Percentiles rank a stretch among this genome's conserved stretches.
Evolutionary conservation across 2,888 invertebrate genomes (phyloP).

Genomic region (Quadroppia sp.): DNA sequence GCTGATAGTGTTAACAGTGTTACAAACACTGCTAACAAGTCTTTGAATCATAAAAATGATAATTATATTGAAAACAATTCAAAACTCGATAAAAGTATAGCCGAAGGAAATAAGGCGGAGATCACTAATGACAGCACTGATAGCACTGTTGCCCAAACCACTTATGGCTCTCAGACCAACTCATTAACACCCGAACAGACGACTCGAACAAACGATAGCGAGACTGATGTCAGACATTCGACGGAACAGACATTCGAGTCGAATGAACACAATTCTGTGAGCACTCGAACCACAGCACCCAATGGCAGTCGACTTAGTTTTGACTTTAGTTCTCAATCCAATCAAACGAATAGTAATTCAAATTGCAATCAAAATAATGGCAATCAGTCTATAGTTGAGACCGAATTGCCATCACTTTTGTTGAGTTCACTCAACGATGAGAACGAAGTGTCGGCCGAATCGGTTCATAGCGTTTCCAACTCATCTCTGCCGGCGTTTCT

Average conservation of each 20-base stretch:
- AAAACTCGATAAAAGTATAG: slow-evolving; percentile 8
- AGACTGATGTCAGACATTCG: neutral
- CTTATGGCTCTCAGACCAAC: neutral
- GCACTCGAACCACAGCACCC: neutral
- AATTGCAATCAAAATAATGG: neutral
- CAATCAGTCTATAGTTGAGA: slow-evolving; percentile 1
- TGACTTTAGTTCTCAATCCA: neutral
- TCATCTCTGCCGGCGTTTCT: slow-evolving; percentile 36
- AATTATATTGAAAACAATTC: slow-evolving; percentile 24
- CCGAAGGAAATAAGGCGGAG: slow-evolving; percentile 24
- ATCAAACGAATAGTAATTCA: slow-evolving; percentile 5
- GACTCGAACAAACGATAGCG: neutral
- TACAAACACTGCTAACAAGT: neutral
- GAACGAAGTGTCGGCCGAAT: slow-evolving; percentile 33
- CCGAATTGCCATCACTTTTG: slow-evolving; percentile 30
- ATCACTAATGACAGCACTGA: neutral
- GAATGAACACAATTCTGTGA: neutral
- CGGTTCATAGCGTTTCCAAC: slow-evolving; percentile 38
- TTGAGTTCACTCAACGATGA: slow-evolving; percentile 32
- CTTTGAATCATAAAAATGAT: slow-evolving; percentile 27
- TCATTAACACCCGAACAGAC: neutral
- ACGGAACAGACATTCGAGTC: neutral
- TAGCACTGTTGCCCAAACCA: neutral
- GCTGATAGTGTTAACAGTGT: neutral
- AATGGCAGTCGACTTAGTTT: neutral